A percentile compares a stretch with the other conserved stretches of the same genome.
phyloP scores from a whole-genome alignment of 2,888 invertebrate genomes.

The Cyrtodaria siliqua region DNA sequence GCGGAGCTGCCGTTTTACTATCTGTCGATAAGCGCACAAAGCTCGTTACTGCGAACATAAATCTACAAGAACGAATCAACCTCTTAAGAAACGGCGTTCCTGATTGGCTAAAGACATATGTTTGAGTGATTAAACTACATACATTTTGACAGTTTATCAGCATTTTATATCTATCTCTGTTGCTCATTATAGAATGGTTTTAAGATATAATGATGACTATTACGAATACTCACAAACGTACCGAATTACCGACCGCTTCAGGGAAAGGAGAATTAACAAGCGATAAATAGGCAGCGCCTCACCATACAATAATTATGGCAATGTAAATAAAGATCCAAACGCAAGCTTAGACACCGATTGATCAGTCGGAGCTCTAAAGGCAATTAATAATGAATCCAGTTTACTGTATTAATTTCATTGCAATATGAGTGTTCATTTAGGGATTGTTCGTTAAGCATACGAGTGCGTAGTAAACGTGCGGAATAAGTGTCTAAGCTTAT shows the following conservation, averaged over 20 bases:
- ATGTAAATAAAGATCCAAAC: too few species aligned
- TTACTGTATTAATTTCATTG: too few species aligned
- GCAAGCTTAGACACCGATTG: too few species aligned
- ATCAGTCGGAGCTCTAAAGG: too few species aligned
- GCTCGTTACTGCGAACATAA: constrained; percentile 50
- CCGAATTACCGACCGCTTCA: constrained; percentile 20
- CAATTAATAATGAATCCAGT: too few species aligned
- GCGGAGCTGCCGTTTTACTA: constrained; percentile 51
- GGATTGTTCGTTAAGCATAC: too few species aligned
- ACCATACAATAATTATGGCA: too few species aligned
- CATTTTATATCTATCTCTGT: constrained; percentile 51
- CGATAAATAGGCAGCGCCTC: too few species aligned
- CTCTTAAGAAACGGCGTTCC: constrained; percentile 19
- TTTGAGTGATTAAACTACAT: constrained; percentile 49
- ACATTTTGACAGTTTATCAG: constrained; percentile 56
- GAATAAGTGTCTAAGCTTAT: too few species aligned
- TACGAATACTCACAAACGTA: constrained; percentile 25
- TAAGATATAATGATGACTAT: constrained; percentile 44
- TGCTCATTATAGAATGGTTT: constrained; percentile 54
- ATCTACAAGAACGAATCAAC: constrained; percentile 43
- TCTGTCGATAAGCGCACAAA: constrained; percentile 46
- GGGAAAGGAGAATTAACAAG: constrained; percentile 1
- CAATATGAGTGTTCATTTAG: too few species aligned
- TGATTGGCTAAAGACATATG: constrained; percentile 48
- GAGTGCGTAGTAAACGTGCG: too few species aligned